These are phyloP conservation scores for Phataginus tetradactyla DNA, from an alignment of 2,797 vertebrate genomes.

Conservation along the genomic window DNA sequence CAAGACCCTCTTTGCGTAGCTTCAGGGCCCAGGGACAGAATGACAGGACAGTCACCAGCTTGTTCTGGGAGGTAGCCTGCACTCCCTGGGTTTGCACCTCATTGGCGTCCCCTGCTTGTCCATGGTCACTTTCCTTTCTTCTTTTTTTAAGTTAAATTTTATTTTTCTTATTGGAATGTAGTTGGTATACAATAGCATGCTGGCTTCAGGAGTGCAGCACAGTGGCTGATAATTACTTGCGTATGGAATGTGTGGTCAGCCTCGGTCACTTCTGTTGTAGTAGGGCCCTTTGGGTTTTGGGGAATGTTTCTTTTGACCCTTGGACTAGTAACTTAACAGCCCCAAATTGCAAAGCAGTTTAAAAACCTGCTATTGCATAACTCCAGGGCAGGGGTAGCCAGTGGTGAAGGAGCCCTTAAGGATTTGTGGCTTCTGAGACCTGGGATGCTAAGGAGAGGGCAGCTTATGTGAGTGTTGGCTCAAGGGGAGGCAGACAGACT, in stretches of 20 bases:
- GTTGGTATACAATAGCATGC: too few relatives aligned
- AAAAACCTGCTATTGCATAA: background rate
- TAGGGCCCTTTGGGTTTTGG: background rate
- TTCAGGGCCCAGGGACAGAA: background rate
- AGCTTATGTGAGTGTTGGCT: background rate
- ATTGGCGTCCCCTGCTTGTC: background rate
- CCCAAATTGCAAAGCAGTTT: background rate
- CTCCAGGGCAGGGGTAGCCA: background rate
- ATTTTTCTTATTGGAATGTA: too few relatives aligned
- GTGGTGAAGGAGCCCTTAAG: background rate
- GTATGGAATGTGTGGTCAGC: too few relatives aligned
- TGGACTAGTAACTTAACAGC: background rate
- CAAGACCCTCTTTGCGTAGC: background rate
- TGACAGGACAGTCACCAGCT: background rate
- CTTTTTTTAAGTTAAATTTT: too few relatives aligned
- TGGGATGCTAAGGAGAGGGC: background rate
- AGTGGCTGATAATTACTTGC: too few relatives aligned
- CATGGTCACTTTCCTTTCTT: background rate
- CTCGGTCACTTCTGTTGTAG: background rate
- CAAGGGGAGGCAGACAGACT: background rate
- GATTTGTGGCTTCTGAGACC: background rate
- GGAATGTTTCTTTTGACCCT: background rate
- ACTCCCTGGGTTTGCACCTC: background rate
- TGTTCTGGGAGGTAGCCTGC: background rate
- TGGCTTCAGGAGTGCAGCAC: too few relatives aligned